Evolutionary conservation across 2,113 vertebrate species (phyloP).

Genomic region (Indicator indicator): DNA sequence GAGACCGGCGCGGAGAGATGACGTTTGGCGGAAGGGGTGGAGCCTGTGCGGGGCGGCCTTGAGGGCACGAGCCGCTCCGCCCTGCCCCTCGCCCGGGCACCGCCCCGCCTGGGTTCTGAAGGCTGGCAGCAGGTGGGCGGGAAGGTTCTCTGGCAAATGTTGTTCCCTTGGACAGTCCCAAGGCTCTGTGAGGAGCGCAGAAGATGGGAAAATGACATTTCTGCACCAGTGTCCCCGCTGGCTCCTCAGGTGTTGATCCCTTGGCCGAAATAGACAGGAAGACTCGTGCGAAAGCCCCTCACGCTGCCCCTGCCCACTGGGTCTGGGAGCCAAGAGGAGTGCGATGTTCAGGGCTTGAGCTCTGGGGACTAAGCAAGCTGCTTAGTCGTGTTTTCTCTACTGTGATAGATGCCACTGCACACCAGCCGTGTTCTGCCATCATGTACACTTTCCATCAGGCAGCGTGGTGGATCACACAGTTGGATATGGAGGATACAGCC

Average conservation of each 20-base stretch:
- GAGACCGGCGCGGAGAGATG: neutral
- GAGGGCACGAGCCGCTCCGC: too few species aligned
- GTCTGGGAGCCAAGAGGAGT: neutral
- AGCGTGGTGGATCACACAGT: too few species aligned
- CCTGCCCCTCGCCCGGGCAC: neutral
- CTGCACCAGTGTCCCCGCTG: rapidly evolving
- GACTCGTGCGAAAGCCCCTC: neutral
- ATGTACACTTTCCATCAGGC: neutral
- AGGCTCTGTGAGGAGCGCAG: neutral
- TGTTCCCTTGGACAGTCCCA: neutral
- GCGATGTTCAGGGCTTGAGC: neutral
- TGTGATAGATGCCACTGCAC: rapidly evolving
- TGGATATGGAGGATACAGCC: neutral
- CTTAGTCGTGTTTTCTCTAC: neutral
- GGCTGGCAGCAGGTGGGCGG: too few species aligned
- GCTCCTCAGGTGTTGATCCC: neutral
- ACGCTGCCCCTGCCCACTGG: rapidly evolving
- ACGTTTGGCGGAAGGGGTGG: neutral
- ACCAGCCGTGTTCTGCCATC: rapidly evolving
- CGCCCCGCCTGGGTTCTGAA: too few species aligned
- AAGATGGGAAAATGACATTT: too few species aligned
- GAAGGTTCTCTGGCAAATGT: too few species aligned
- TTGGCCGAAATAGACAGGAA: rapidly evolving
- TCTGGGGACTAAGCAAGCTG: neutral
- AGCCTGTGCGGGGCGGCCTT: too few species aligned